Evolutionary conservation across 2,797 vertebrate genomes (phyloP).

Genomic region (Remorina albescens): DNA sequence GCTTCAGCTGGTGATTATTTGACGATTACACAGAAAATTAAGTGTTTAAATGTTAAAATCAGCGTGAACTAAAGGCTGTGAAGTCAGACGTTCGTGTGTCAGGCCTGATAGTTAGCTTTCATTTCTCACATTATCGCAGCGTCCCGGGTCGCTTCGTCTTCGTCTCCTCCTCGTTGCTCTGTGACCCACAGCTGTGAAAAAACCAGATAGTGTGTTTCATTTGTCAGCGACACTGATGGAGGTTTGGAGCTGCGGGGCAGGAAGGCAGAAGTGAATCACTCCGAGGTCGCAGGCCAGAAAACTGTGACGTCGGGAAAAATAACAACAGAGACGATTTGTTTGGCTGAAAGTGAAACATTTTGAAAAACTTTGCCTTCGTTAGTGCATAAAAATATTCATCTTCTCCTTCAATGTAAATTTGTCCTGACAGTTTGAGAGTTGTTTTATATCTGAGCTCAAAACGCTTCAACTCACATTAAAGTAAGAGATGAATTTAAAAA

Average conservation of each 20-base stretch:
- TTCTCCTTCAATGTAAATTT: too few species aligned
- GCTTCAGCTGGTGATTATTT: background rate
- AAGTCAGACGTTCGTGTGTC: background rate
- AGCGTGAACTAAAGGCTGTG: background rate
- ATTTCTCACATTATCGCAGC: background rate
- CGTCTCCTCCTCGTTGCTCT: background rate
- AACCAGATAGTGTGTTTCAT: slow-evolving; percentile 20
- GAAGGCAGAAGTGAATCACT: background rate
- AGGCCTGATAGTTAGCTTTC: background rate
- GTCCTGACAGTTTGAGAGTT: too few species aligned
- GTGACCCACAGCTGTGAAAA: slow-evolving; percentile 46
- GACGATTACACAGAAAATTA: background rate
- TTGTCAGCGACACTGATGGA: slow-evolving; percentile 17
- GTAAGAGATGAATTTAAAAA: too few species aligned
- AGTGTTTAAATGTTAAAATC: background rate
- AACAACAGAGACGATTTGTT: too few species aligned
- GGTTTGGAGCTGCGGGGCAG: too few species aligned
- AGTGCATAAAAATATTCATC: too few species aligned
- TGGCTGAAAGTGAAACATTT: too few species aligned
- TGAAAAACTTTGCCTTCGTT: too few species aligned
- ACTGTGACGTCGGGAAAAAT: background rate
- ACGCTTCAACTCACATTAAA: too few species aligned
- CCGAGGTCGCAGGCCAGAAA: background rate
- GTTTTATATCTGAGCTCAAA: too few species aligned
- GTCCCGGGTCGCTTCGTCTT: background rate